Evolutionary conservation across 2,113 vertebrate species (phyloP).

Genomic region (Colossoma macropomum): DNA sequence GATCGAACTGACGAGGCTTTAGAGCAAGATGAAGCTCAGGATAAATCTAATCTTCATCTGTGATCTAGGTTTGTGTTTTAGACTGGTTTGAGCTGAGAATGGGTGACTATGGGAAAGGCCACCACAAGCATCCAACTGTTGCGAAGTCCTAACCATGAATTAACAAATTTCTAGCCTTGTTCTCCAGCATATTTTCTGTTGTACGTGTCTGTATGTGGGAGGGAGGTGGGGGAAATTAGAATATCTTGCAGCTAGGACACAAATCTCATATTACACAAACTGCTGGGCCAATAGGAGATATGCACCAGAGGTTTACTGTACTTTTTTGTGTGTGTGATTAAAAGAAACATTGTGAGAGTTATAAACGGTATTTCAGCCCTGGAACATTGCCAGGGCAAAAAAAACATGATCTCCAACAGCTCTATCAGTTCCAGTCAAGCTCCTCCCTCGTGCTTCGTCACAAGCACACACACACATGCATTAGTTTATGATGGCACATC

Average conservation of each 20-base stretch:
- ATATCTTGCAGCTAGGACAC: conserved; percentile 5
- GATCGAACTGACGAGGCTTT: background rate
- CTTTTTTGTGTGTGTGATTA: background rate
- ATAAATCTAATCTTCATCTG: background rate
- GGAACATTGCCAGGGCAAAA: conserved; percentile 60
- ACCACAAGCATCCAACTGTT: background rate
- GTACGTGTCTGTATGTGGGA: background rate
- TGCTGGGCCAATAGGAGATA: background rate
- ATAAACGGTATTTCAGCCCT: conserved; percentile 60
- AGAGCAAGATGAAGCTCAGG: background rate
- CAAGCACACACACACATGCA: conserved; percentile 14
- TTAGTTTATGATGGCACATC: conserved; percentile 8
- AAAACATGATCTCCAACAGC: conserved; percentile 49
- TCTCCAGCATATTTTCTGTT: conserved; percentile 7
- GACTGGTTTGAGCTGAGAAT: background rate
- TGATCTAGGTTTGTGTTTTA: background rate
- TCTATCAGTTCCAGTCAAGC: conserved; percentile 75
- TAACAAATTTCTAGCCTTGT: background rate
- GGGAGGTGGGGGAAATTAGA: background rate
- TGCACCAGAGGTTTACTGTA: background rate
- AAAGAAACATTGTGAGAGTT: conserved; percentile 40
- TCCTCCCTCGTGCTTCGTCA: conserved; percentile 49
- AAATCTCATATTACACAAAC: conserved; percentile 3
- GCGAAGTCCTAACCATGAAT: background rate
- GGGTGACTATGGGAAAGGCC: too few relatives aligned